These are phyloP conservation scores for Microcebus jonahi DNA, from an alignment of 2,113 vertebrate species.

Conservation along the genomic window DNA sequence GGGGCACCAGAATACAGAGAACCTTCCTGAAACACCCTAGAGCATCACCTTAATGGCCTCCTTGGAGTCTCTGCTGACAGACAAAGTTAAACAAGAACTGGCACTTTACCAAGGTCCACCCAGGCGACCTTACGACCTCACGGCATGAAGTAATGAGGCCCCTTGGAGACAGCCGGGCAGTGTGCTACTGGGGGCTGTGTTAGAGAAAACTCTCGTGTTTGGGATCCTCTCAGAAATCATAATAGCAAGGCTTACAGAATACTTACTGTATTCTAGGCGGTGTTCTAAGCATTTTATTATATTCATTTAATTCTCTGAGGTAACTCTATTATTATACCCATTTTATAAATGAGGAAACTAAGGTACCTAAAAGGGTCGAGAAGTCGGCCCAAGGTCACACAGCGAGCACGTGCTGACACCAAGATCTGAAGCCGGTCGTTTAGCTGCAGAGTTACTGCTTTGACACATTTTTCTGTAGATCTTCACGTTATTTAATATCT, in stretches of 20 bases:
- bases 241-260: not conserved
- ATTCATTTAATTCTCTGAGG: not conserved
- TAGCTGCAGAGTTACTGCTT: not conserved
- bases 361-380: not conserved
- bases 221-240: not conserved
- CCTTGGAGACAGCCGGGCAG: not conserved
- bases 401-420: not conserved
- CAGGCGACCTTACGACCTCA: not conserved
- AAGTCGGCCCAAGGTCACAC: not conserved
- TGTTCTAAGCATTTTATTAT: not conserved
- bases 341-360: not conserved
- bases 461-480: not conserved
- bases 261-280: not conserved
- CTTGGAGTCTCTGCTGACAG: conserved; percentile 42
- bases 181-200: not conserved
- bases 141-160: conserved; percentile 18
- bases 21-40: not conserved
- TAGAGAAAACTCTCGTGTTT: not conserved
- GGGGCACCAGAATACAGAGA: not conserved
- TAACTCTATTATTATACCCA: not conserved
- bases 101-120: conserved; percentile 47
- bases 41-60: conserved; percentile 51
- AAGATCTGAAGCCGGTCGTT: not conserved
- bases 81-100: not conserved
- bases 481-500: not conserved